Base-by-base conservation (phyloP, 2,113 vertebrate genomes). In the Pelvicachromis taeniatus region DNA sequence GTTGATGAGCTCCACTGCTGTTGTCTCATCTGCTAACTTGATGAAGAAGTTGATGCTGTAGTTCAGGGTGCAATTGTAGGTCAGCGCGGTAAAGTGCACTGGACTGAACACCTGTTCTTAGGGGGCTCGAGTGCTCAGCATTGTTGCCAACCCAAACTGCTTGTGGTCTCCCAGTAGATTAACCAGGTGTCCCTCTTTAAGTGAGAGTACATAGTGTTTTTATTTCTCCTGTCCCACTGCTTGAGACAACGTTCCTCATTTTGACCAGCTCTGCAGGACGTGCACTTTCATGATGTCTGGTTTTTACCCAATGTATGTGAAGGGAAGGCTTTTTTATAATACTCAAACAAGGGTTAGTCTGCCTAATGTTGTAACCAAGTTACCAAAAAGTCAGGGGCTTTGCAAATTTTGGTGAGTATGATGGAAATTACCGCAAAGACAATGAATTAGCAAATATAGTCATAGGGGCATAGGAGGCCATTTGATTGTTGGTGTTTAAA, bases 381-480 rank as follows among this genome's bases (percentile, higher is more conserved):
- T 38, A 3, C 31, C 12, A 63, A 63, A 63, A 12, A 38, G 59
- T 63, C 58, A 61, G 9, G 35, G 31, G 10, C 35, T 38, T 63
- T 38, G 3, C 59, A 38, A 19, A 63, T 38, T 38, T 38, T 38
- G 59, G 59, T 63, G 19, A 63, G 19, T 10, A 38, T 4, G 59
- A 63, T 63, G 19, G 59, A 63, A 63, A 63, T 19, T n/a, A 13
- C 59, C 33, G 38, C 19, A 38, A 63, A 38, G 17, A 63, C 38
- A 63, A 63, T 63, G 6, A n/a, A 38, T 6, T n/a, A 31, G 9
- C 19, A n/a, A n/a, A 3, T 38, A 33, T 35, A 1, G 31, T 4
- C 17, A 61, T 35, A 31, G 31, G 16, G 17, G 0, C 58, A 59
- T 6, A 33, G 9, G 1, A 9, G 58, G 9, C 10, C 0, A 61